Evolutionary conservation across 2,113 vertebrate genomes (phyloP), one percentile per base, ranked within the genome.

Genomic region (Rutilus rutilus): DNA sequence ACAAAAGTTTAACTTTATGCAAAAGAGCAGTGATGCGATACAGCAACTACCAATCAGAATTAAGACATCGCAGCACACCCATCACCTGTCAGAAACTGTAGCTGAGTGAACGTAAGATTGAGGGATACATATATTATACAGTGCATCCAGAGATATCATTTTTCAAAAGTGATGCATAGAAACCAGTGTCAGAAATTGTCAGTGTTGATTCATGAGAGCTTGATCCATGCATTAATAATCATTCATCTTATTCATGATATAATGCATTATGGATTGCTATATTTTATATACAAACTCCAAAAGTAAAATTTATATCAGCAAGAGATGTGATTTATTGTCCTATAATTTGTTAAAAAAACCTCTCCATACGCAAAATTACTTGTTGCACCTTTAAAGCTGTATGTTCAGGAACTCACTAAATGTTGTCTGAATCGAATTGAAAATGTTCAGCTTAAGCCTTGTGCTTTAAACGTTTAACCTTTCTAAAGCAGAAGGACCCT

Each of bases 391-490:
- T 80, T 21, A 1, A 83, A 64, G 36, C 78, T 57, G 10, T 69
- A 33, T 73, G 42, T 60, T 67, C 54, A 59, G 23, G 78, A 71
- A 21, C 45, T 52, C 9, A 25, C 45, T 73, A 54, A 85, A 65
- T 80, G 81, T 85, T 47, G 52, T 76, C 57, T 33, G 6, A 23
- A 42, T 52, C 42, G 85, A 59, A 88, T 50, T 19, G 73, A 42
- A 33, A 71, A 14, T 39, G 17, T 21, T 85, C 60, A 27, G 45
- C 52, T 83, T 87, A 47, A 83, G 84, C 65, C 39, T 85, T 83
- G 74, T 79, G 75, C 84, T 86, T 76, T 83, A 73, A 85, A 65
- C 77, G 47, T 77, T 83, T 80, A 85, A 90, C 84, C 57, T 82
- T 84, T 87, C 62, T 87, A 42, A 76, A 76, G 11, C 42, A 17